Evolutionary conservation across 2,113 vertebrate genomes (phyloP), one percentile per base, ranked within the genome.

Genomic region (Cygnus atratus): DNA sequence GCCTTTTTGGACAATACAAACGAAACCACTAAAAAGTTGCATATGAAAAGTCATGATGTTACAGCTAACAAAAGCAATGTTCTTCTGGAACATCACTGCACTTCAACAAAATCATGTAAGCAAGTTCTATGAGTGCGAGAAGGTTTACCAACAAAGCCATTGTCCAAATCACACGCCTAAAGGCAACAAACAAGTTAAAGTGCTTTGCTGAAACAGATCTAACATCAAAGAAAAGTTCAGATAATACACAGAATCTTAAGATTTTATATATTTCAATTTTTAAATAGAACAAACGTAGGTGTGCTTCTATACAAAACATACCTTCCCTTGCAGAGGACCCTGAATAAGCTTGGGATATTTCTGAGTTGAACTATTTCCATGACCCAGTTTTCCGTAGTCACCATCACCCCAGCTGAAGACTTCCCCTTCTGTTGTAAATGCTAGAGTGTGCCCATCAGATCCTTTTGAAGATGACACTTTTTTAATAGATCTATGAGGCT

Each of bases 371-470:
- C 98, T 99, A 67, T 99, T 99, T 92, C 98, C 98, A 63, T 99
- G 98, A 87, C 98, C 98, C 50, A 99, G 90, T 94, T 99, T 99
- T 73, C 98, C 98, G 63, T 99, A 99, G 94, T 99, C 98, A 44
- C 98, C 98, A 3, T 99, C 98, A 87, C 98, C 98, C 98, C 98
- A 99, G 90, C 98, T 99, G 97, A 98, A 99, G 87, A 99, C 98
- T 96, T 99, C 98, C 65, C 98, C 98, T 97, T 99, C 98, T 29
- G 98, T 98, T 26, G 98, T 99, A 93, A 98, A 98, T 35, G 98
- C 98, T 95, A 99, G 95, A 41, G 98, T 99, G 80, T 99, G 98
- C 67, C 98, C 98, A 94, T 99, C 98, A n/a, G 98, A 99, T 91
- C 98, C 98, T 97, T 98, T 99, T 43, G 98, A 99, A 76, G 98